Evolutionary conservation across 1,140 invertebrate species (phyloP).

Genomic region (Drosophila albomicans): DNA sequence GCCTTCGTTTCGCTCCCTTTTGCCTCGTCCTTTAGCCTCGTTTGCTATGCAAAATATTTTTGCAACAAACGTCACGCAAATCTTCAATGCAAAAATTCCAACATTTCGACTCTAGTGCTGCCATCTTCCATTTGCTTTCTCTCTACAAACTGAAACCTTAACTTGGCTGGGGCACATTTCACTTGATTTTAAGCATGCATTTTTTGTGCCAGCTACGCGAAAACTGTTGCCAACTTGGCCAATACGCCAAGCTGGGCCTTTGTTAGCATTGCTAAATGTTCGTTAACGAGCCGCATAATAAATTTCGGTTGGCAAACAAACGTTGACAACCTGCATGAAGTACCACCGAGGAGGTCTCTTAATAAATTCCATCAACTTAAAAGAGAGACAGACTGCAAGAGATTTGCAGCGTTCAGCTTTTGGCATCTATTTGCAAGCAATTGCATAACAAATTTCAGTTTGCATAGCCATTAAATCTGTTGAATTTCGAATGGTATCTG

Average conservation of each 20-base stretch:
- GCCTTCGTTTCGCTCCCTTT: conserved; percentile 2
- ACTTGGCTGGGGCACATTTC: conserved; percentile 51
- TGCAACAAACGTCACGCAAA: conserved; percentile 69
- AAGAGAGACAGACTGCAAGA: conserved; percentile 15
- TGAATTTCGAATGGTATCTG: background rate
- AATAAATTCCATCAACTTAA: conserved; percentile 58
- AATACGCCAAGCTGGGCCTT: conserved; percentile 58
- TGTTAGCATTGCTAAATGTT: conserved; percentile 75
- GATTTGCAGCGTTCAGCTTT: conserved; percentile 36
- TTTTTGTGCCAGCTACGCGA: conserved; percentile 38
- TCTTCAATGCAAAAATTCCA: conserved; percentile 70
- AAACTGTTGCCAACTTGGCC: conserved; percentile 72
- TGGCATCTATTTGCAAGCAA: conserved; percentile 15
- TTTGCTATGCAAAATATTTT: conserved; percentile 67
- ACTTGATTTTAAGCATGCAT: conserved; percentile 55
- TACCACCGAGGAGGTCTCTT: conserved; percentile 24
- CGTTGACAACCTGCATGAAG: conserved; percentile 26
- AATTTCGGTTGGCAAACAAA: conserved; percentile 78
- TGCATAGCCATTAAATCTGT: conserved; percentile 5
- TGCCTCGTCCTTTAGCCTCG: conserved; percentile 48
- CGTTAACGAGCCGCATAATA: conserved; percentile 71
- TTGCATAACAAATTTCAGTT: conserved; percentile 12
- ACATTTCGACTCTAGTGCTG: conserved; percentile 21
- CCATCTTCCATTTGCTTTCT: background rate
- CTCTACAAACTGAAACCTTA: background rate